These are phyloP conservation scores for Willowsia nigromaculata DNA, from an alignment of 2,888 invertebrate genomes.

Conservation along the genomic window DNA sequence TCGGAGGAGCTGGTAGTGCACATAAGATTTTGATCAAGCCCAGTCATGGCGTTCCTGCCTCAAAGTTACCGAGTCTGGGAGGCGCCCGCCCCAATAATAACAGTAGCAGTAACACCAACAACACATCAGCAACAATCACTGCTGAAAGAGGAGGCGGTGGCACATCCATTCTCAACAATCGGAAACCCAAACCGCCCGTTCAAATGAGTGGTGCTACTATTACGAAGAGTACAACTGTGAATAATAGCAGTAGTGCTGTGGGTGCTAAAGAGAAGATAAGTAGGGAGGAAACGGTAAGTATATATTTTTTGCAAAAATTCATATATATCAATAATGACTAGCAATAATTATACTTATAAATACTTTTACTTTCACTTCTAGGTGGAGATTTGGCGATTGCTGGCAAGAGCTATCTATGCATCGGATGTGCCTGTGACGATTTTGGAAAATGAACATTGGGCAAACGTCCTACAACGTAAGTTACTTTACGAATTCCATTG, in stretches of 20 bases:
- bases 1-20: slow-evolving; percentile 36
- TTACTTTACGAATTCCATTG: neutral
- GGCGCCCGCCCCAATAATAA: neutral
- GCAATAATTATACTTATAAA: no score
- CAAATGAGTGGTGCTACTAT: slow-evolving; percentile 49
- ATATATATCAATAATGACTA: no score
- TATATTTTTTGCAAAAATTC: no score
- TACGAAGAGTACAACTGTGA: slow-evolving; percentile 51
- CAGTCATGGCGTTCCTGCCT: slow-evolving; percentile 65
- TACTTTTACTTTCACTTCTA: neutral
- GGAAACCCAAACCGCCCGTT: slow-evolving; percentile 36
- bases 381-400: slow-evolving; percentile 68
- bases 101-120: neutral
- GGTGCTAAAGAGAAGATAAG: slow-evolving; percentile 45
- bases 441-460: slow-evolving; percentile 68
- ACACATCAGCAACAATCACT: neutral
- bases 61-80: slow-evolving; percentile 62
- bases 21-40: slow-evolving; percentile 66
- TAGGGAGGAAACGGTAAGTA: slow-evolving; percentile 59
- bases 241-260: slow-evolving; percentile 1
- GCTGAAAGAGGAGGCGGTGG: neutral
- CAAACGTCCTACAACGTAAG: slow-evolving; percentile 56
- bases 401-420: slow-evolving; percentile 67
- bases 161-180: neutral
- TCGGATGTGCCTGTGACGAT: slow-evolving; percentile 66